phyloP scores from a whole-genome alignment of 2,113 vertebrate genomes.

The Solea senegalensis region DNA sequence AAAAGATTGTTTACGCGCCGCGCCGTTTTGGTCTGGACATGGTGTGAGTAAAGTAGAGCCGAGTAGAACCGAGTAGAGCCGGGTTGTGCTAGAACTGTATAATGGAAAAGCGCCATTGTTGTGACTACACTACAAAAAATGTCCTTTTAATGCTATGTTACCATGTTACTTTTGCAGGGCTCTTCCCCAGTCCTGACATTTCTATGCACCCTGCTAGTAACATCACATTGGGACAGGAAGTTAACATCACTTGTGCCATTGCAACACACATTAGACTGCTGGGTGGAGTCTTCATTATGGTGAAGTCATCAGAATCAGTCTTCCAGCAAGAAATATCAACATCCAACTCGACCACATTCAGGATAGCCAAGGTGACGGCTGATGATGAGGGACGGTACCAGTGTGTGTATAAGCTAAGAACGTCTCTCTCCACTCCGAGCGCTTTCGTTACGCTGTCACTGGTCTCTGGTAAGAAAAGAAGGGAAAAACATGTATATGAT shows the following conservation, averaged over 20 bases:
- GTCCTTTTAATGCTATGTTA: too few species aligned
- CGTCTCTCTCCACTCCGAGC: background rate
- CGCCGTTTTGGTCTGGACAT: too few species aligned
- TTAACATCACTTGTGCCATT: background rate
- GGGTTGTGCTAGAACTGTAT: too few species aligned
- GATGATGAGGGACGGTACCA: slow-evolving; percentile 2
- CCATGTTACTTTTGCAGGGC: background rate
- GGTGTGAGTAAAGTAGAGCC: too few species aligned
- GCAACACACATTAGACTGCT: background rate
- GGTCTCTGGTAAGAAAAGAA: background rate
- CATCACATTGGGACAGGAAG: background rate
- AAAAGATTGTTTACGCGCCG: too few species aligned
- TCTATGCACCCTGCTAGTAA: background rate
- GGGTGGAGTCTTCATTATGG: background rate
- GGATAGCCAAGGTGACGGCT: background rate
- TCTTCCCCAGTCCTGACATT: background rate
- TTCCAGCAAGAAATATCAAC: background rate
- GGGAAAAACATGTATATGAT: background rate
- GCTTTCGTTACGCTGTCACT: background rate
- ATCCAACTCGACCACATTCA: slow-evolving; percentile 10
- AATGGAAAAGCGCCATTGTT: too few species aligned
- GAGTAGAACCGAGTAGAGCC: too few species aligned
- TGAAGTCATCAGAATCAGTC: background rate
- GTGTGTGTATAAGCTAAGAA: slow-evolving; percentile 2
- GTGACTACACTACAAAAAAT: too few species aligned